Evolutionary conservation across 2,113 vertebrate genomes (phyloP).

Genomic region (Pseudopodoces humilis): DNA sequence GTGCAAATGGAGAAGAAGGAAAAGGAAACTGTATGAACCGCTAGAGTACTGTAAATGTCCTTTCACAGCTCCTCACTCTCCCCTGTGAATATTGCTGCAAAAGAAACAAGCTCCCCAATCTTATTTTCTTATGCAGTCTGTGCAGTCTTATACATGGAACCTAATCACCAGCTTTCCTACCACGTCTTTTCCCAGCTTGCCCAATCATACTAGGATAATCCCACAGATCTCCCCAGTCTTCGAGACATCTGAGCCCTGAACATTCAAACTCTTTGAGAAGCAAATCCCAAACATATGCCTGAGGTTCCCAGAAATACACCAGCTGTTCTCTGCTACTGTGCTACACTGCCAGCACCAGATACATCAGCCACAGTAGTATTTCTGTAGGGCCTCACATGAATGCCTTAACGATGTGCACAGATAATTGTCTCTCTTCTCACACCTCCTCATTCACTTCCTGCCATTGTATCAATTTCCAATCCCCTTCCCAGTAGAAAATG

Average conservation of each 20-base stretch:
- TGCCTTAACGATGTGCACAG: neutral
- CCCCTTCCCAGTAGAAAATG: neutral
- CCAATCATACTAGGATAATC: neutral
- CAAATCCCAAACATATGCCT: neutral
- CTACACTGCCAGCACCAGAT: neutral
- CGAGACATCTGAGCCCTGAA: neutral
- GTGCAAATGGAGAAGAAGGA: neutral
- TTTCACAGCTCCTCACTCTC: neutral
- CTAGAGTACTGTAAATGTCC: neutral
- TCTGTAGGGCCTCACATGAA: neutral
- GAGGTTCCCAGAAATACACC: neutral
- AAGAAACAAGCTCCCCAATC: neutral
- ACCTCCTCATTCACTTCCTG: constrained; percentile 12
- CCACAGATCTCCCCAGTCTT: neutral
- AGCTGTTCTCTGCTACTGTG: neutral
- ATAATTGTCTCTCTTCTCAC: neutral
- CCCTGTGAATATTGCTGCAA: neutral
- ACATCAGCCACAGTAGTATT: neutral
- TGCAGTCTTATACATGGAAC: neutral
- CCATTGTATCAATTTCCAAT: neutral
- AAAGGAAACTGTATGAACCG: neutral
- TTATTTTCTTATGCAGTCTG: neutral
- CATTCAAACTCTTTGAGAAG: neutral
- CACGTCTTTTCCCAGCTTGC: neutral
- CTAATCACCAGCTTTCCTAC: neutral